A percentile compares a stretch with the other conserved stretches of the same genome.
phyloP scores from a whole-genome alignment of 2,113 vertebrate genomes.

The Puma concolor region DNA sequence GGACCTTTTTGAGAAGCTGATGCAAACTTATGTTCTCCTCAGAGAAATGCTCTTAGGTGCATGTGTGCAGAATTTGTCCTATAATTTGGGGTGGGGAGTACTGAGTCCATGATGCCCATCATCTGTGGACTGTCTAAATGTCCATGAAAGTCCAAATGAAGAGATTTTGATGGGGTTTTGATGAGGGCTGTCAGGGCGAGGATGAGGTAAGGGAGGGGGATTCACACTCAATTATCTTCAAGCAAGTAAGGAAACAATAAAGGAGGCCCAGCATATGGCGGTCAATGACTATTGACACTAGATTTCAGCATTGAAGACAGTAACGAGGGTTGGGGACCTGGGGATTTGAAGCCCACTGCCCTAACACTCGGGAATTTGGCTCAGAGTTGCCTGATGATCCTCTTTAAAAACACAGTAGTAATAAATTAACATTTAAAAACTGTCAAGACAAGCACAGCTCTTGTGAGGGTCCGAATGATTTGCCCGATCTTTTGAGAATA shows the following conservation, averaged over 20 bases:
- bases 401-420: neutral
- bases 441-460: neutral
- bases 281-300: fast-evolving
- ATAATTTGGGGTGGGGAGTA: neutral
- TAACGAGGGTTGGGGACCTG: fast-evolving
- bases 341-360: neutral
- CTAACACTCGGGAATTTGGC: neutral
- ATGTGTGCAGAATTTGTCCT: neutral
- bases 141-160: neutral
- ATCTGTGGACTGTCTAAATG: neutral
- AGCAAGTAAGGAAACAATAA: fast-evolving
- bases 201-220: neutral
- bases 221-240: neutral
- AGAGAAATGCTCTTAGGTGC: neutral
- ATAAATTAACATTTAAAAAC: neutral
- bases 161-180: neutral
- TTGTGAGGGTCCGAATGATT: neutral
- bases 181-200: too few relatives aligned
- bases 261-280: neutral
- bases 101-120: neutral
- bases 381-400: neutral
- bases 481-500: neutral
- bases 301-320: fast-evolving
- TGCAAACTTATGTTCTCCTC: neutral
- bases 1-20: neutral